Evolutionary conservation across 2,888 invertebrate genomes (phyloP).

Genomic region (Rambutsinella grinnellia): DNA sequence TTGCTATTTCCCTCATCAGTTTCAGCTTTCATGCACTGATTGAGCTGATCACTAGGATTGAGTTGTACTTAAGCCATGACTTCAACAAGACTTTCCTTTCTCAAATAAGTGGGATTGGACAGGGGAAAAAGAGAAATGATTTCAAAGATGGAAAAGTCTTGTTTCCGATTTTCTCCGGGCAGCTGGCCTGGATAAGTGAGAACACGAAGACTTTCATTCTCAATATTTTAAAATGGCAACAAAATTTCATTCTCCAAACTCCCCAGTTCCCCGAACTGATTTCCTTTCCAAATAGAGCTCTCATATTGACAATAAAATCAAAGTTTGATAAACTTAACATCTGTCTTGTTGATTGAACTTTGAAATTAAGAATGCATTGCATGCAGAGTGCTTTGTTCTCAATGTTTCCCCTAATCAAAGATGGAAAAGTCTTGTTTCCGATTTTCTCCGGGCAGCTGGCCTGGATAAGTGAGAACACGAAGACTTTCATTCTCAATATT

Average conservation of each 20-base stretch:
- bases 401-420: background rate
- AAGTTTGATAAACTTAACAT: background rate
- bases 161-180: background rate
- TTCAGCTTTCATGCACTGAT: background rate
- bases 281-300: background rate
- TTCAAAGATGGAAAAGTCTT: background rate
- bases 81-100: slow-evolving; percentile 8
- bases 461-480: no score
- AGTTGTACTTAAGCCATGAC: background rate
- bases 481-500: no score
- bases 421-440: no score
- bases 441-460: no score
- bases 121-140: background rate
- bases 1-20: background rate
- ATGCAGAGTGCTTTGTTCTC: no score
- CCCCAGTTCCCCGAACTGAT: slow-evolving; percentile 7
- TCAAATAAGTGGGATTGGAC: background rate
- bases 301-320: background rate
- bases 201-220: no score
- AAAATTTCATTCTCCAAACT: background rate
- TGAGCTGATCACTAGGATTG: background rate
- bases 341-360: background rate
- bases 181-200: no score
- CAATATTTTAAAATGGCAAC: no score
- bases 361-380: background rate